Evolutionary conservation across 2,113 vertebrate genomes (phyloP).

Genomic region (Hucho hucho): DNA sequence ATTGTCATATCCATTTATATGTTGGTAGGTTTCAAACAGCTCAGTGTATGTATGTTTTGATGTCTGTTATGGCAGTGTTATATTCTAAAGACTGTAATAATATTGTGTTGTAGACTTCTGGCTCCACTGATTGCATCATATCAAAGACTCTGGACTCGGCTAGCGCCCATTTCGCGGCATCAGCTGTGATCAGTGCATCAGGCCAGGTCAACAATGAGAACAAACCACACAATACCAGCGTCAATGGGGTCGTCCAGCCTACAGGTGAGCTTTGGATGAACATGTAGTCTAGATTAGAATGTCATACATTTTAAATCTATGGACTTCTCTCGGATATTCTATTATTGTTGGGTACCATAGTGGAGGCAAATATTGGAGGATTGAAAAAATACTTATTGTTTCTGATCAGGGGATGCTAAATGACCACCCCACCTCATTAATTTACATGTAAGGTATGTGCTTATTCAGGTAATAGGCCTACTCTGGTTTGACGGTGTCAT

Average conservation of each 20-base stretch:
- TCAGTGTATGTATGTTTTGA: too few species aligned
- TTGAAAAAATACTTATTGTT: too few species aligned
- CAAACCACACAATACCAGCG: constrained; percentile 69
- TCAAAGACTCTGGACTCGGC: constrained; percentile 91
- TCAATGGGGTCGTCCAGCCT: constrained; percentile 83
- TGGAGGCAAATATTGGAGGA: not conserved
- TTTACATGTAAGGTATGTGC: too few species aligned
- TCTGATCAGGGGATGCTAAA: too few species aligned
- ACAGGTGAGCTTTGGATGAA: constrained; percentile 71
- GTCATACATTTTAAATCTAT: too few species aligned
- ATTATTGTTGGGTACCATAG: not conserved
- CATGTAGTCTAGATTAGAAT: too few species aligned
- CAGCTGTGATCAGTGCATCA: constrained; percentile 85
- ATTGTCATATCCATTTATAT: too few species aligned
- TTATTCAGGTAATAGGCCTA: too few species aligned
- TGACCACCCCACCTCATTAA: too few species aligned
- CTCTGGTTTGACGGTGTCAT: not conserved
- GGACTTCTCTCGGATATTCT: not conserved
- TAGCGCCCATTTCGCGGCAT: constrained; percentile 91
- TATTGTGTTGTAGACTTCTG: constrained; percentile 67
- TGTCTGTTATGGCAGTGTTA: too few species aligned
- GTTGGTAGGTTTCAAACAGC: too few species aligned
- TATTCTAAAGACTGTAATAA: too few species aligned
- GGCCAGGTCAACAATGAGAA: constrained; percentile 76
- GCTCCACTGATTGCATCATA: constrained; percentile 78